Base-by-base conservation (phyloP, 2,113 vertebrate species). In the Grammomys surdaster region DNA sequence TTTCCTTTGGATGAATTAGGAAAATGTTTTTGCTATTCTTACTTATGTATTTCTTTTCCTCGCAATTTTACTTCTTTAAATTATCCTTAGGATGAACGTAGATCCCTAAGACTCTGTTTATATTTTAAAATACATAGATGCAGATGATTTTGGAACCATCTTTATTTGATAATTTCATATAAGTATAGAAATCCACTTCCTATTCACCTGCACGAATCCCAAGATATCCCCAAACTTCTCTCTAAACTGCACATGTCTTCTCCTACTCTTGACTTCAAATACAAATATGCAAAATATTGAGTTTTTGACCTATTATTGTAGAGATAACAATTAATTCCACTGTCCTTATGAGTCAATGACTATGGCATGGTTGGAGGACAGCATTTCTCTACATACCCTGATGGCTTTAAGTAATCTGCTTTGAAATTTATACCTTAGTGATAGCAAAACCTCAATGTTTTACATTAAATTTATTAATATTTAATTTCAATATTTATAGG, bases 191-290 rank as follows among this genome's bases (percentile, higher is more conserved):
- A 20, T 20, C 70, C 17, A n/a, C 70, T 72, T 17, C 36, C 70
- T 22, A 40, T 3, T 72, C 3, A 72, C 36, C 36, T 72, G 36
- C 70, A n/a, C 8, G 60, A 36, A n/a, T 16, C 14, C 7, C 69
- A 17, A 72, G 70, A 72, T 72, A 8, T 36, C 70, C 7, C 7
- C 36, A 72, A 40, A 72, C 70, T 1, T 17, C 63, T 40, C 16
- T 36, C 16, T 40, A 40, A 3, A 0, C 40, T 72, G 20, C 4
- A 0, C 17, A 20, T 19, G 19, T 72, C 7, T 36, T 40, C 3
- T n/a, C 70, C 14, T 70, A 13, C 5, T 69, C 4, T 69, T 69
- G 69, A 70, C 17, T 72, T 19, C 17, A 65, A 11, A 28, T 10
- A 72, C 17, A n/a, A 19, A 72, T 20, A 72, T 20, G 9, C 9